phyloP scores from a whole-genome alignment of 92 coral and sea anemone genomes.

The Paragorgia papillata region DNA sequence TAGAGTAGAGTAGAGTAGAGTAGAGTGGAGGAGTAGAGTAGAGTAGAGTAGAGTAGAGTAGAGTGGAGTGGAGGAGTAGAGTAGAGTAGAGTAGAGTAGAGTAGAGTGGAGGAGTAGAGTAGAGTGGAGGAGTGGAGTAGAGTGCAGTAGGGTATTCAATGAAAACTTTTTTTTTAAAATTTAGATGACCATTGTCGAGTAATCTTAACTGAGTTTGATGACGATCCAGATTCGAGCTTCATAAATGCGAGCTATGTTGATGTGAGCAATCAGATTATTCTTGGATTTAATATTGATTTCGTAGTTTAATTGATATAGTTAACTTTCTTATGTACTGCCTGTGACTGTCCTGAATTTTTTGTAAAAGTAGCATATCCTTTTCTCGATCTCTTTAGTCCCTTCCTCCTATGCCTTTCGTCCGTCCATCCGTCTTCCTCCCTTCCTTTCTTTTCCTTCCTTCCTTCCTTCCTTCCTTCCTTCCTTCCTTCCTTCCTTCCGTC shows the following conservation, averaged over 20 bases:
- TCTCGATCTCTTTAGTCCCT: too few relatives aligned
- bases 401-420: too few relatives aligned
- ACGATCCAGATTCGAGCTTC: slow-evolving; percentile 75
- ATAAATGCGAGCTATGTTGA: slow-evolving; percentile 95
- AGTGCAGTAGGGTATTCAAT: neutral
- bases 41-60: neutral
- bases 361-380: too few relatives aligned
- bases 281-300: too few relatives aligned
- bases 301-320: too few relatives aligned
- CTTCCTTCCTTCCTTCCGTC: neutral
- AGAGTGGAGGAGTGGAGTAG: neutral
- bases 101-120: neutral
- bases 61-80: neutral
- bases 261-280: slow-evolving; percentile 75
- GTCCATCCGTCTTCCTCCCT: too few relatives aligned
- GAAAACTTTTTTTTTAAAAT: neutral
- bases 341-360: too few relatives aligned
- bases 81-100: neutral
- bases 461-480: neutral
- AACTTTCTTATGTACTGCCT: too few relatives aligned
- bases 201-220: slow-evolving; percentile 76
- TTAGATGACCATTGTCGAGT: slow-evolving; percentile 93
- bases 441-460: too few relatives aligned
- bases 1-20: neutral
- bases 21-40: neutral